phyloP scores from a whole-genome alignment of 2,113 vertebrate species.

The Pomatorhinus ruficollis region DNA sequence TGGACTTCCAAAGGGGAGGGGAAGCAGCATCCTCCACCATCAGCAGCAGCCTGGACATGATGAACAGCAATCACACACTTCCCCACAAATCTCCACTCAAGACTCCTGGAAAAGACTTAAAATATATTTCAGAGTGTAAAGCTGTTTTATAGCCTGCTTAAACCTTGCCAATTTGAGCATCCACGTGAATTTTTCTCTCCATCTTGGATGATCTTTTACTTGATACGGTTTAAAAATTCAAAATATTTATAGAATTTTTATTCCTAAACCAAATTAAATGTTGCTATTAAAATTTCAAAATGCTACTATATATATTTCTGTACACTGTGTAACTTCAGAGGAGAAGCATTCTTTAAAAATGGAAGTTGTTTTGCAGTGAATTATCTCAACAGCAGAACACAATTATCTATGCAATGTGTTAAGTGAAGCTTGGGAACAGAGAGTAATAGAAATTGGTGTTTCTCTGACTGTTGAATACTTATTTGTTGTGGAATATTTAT shows the following conservation, averaged over 20 bases:
- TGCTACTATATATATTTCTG: not conserved
- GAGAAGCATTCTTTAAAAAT: not conserved
- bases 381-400: not conserved
- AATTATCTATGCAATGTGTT: not conserved
- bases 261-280: not conserved
- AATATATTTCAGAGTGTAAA: not conserved
- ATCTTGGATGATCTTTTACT: not conserved
- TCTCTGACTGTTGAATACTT: not conserved
- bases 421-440: constrained; percentile 1
- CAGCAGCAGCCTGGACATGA: not conserved
- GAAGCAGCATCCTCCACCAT: not conserved
- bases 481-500: constrained; percentile 17
- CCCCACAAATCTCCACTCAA: not conserved
- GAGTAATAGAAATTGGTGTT: constrained; percentile 4
- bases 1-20: not conserved
- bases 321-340: not conserved
- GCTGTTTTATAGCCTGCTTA: not conserved
- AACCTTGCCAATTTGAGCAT: not conserved
- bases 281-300: not conserved
- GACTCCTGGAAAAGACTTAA: not conserved
- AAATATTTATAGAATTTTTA: not conserved
- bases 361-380: not conserved
- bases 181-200: not conserved
- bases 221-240: not conserved
- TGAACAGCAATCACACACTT: rapidly evolving